Conservation (phyloP, 2,113 vertebrate genomes). For the Oreotrochilus melanogaster region DNA sequence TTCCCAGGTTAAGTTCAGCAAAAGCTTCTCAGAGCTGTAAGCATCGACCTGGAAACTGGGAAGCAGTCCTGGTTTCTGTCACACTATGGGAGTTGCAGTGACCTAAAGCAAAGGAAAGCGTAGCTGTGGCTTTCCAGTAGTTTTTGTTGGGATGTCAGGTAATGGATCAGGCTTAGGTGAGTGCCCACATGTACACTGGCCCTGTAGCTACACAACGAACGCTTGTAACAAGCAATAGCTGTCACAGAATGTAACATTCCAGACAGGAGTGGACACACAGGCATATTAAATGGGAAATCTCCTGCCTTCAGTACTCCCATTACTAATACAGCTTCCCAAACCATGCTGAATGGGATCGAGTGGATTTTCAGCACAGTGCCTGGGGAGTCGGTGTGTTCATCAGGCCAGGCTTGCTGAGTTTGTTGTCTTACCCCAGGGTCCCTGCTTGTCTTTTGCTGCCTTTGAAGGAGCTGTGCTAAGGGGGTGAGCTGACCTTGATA, state of each 20-base stretch:
- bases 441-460: background rate
- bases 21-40: background rate
- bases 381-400: rapidly evolving
- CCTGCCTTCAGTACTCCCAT: background rate
- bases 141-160: background rate
- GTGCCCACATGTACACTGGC: rapidly evolving
- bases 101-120: rapidly evolving
- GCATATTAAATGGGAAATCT: background rate
- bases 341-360: background rate
- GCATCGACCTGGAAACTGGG: background rate
- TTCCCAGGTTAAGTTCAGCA: background rate
- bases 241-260: background rate
- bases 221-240: background rate
- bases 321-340: background rate
- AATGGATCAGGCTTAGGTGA: background rate
- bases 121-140: background rate
- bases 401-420: background rate
- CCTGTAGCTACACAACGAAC: background rate
- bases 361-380: background rate
- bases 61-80: background rate
- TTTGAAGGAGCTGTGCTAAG: background rate
- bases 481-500: background rate
- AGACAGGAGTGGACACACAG: background rate
- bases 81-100: background rate
- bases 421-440: background rate